Evolutionary conservation across 2,113 vertebrate genomes (phyloP), one percentile per base, ranked within the genome.

Genomic region (Phaethon lepturus): DNA sequence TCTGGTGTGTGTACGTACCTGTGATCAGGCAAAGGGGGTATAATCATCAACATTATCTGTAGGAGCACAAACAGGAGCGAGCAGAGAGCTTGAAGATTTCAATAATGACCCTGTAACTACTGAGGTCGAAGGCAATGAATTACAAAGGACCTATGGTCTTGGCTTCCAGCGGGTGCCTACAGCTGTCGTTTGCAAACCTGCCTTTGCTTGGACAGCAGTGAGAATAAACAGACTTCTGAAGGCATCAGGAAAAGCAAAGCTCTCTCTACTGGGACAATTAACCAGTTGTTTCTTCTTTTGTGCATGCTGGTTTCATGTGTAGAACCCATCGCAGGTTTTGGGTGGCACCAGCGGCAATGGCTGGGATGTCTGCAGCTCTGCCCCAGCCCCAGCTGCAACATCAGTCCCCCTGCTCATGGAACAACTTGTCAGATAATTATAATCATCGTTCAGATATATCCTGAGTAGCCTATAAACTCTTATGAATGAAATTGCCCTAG

Each of bases 61-160:
- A 76, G 9, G 7, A 49, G 45, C 96, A 95, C 56, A 92, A 96
- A 72, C 92, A 93, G 24, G 56, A 88, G 45, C 93, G 97, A 53
- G 87, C 97, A 55, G 98, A 98, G 15, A n/a, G 97, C 53, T 80
- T 98, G 59, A 98, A 98, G 96, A 98, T 98, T 95, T 85, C 98
- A 84, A 79, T 96, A 35, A 96, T 67, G 5, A 90, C 98, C 14
- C 63, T 77, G 35, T 62, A 86, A 33, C 29, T 49, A 11, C 33
- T 52, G 73, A 73, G 58, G 73, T 68, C 73, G 78, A 95, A 95
- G 76, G 40, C 24, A 84, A 92, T 7, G 18, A 81, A 75, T 60
- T 78, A 81, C 60, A 40, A 53, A 73, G n/a, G n/a, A 58, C n/a
- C 45, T 69, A 45, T 72, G 67, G 77, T 83, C 72, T 71, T 11